phyloP scores from a whole-genome alignment of 2,797 vertebrate genomes.

The Rhyacichthys aspro region DNA sequence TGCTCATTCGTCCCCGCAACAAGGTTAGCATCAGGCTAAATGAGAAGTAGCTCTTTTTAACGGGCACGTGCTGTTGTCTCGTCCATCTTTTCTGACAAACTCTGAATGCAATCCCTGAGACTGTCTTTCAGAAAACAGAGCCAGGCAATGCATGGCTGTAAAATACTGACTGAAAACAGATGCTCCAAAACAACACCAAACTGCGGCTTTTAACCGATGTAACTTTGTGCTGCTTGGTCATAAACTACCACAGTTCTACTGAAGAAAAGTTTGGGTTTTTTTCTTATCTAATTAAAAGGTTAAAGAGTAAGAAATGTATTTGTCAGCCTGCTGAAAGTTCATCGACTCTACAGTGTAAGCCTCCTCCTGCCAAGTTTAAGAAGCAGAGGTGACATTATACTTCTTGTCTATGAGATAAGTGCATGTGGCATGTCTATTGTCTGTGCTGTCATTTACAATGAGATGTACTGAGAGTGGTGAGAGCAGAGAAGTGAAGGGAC shows the following conservation, averaged over 20 bases:
- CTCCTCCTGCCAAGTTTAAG: conserved; percentile 4
- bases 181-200: no score
- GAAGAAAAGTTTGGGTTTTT: no score
- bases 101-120: conserved; percentile 22
- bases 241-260: no score
- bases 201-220: no score
- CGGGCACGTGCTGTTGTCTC: conserved; percentile 16
- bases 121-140: conserved; percentile 3
- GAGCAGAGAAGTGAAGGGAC: no score
- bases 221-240: no score
- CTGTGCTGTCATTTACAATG: conserved; percentile 4
- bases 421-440: background rate
- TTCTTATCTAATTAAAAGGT: no score
- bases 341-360: conserved; percentile 28
- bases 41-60: conserved; percentile 52
- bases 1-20: conserved; percentile 2
- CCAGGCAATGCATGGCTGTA: conserved; percentile 35
- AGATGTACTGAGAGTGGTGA: no score
- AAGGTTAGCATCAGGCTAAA: conserved; percentile 30
- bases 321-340: background rate
- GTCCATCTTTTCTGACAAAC: conserved; percentile 49
- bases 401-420: background rate
- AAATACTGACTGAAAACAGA: conserved; percentile 48
- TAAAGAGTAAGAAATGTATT: no score
- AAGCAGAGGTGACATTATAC: background rate